These are phyloP conservation scores for Rotaria macrura DNA, from an alignment of 2,888 invertebrate species.

Conservation along the genomic window DNA sequence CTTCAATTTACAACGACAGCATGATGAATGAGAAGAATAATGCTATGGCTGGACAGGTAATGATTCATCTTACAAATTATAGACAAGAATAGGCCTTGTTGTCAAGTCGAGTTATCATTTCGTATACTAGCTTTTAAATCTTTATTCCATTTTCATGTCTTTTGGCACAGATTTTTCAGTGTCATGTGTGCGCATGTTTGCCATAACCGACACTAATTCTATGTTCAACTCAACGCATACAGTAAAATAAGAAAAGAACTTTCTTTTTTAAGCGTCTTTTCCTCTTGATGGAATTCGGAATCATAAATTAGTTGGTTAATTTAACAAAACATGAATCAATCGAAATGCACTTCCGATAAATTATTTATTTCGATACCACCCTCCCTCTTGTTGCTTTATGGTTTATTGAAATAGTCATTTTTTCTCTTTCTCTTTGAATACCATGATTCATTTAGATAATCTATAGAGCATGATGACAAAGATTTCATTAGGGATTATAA, in stretches of 20 bases:
- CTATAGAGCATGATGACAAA: not conserved
- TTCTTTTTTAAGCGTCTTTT: not conserved
- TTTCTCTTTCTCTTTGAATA: not conserved
- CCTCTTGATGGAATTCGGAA: not conserved
- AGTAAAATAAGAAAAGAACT: not conserved
- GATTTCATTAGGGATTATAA: not conserved
- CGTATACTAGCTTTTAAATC: not conserved
- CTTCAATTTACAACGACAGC: not conserved
- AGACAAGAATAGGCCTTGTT: not conserved
- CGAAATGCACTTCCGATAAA: not conserved
- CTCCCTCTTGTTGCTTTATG: not conserved
- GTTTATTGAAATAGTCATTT: not conserved
- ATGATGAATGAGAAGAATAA: not conserved
- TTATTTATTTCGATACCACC: not conserved
- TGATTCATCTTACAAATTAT: not conserved
- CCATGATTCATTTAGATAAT: not conserved
- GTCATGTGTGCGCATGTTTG: not conserved
- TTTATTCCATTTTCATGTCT: too few species aligned
- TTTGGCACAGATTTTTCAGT: not conserved
- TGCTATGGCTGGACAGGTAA: not conserved
- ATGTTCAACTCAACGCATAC: not conserved
- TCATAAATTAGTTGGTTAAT: not conserved
- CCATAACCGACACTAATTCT: not conserved
- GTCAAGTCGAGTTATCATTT: not conserved
- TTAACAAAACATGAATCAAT: not conserved